Evolutionary conservation across 2,888 invertebrate genomes (phyloP).

Genomic region (Athripsodes cinereus): DNA sequence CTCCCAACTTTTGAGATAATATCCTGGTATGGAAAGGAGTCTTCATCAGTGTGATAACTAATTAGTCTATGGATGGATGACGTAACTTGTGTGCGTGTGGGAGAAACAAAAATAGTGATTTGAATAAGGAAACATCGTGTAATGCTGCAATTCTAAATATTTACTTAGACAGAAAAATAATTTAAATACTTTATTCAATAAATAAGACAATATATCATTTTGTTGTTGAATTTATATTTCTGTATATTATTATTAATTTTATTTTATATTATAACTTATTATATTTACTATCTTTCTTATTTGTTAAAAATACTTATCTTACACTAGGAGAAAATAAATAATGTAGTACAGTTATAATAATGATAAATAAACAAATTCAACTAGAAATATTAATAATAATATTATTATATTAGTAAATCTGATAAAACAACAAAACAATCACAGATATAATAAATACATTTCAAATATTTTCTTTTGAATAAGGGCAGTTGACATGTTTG

Average conservation of each 20-base stretch:
- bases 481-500: too few species aligned
- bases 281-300: background rate
- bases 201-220: constrained; percentile 22
- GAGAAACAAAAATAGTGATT: background rate
- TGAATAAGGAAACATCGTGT: constrained; percentile 29
- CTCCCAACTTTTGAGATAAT: too few species aligned
- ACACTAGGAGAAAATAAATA: background rate
- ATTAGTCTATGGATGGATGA: too few species aligned
- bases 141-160: constrained; percentile 32
- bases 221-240: constrained; percentile 18
- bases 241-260: constrained; percentile 15
- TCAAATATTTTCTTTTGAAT: too few species aligned
- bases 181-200: constrained; percentile 26
- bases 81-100: too few species aligned
- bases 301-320: background rate
- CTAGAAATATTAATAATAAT: too few species aligned
- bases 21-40: too few species aligned
- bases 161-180: constrained; percentile 29
- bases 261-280: constrained; percentile 2
- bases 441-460: too few species aligned
- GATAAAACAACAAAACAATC: too few species aligned
- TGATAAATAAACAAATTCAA: background rate
- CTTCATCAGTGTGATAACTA: too few species aligned
- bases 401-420: too few species aligned
- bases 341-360: background rate